A percentile compares a stretch with the other conserved stretches of the same genome.
phyloP scores from a whole-genome alignment of 1,140 invertebrate species.

The Diorhabda carinulata region DNA sequence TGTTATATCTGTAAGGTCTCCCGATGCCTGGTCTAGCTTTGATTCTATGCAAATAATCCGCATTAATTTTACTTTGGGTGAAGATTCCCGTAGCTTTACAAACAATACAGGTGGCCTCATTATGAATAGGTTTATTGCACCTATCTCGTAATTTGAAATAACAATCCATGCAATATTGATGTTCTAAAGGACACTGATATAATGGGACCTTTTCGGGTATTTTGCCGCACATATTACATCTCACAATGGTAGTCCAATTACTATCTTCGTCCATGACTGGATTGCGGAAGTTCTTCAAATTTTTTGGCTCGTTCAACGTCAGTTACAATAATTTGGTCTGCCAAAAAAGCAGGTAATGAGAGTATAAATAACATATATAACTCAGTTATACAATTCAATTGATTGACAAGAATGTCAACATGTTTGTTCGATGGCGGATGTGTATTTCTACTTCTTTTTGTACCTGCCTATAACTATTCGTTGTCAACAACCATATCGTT shows the following conservation, averaged over 20 bases:
- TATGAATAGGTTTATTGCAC: slow-evolving; percentile 6
- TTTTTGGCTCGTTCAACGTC: slow-evolving; percentile 10
- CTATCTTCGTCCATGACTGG: slow-evolving; percentile 11
- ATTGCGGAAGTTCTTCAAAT: neutral
- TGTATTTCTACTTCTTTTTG: no score
- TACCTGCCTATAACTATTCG: no score
- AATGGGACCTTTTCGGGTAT: slow-evolving; percentile 17
- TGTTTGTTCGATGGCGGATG: no score
- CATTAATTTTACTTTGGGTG: slow-evolving; percentile 17
- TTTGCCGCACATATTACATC: slow-evolving; percentile 19
- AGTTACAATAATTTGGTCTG: slow-evolving; percentile 19
- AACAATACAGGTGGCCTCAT: slow-evolving; percentile 15
- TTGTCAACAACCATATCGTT: no score
- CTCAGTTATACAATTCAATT: no score
- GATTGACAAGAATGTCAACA: no score
- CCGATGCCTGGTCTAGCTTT: slow-evolving; percentile 40
- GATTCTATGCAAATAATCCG: slow-evolving; percentile 17
- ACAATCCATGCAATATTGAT: slow-evolving; percentile 17
- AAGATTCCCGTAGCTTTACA: slow-evolving; percentile 16
- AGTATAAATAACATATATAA: no score
- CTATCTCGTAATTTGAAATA: slow-evolving; percentile 5
- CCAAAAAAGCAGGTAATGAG: neutral
- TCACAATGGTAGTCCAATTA: slow-evolving; percentile 19
- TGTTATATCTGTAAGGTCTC: slow-evolving; percentile 33
- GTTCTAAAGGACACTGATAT: slow-evolving; percentile 15